A percentile compares a stretch with the other conserved stretches of the same genome.
phyloP scores from a whole-genome alignment of 2,797 vertebrate genomes.

The Gymnopithys bicolor region DNA sequence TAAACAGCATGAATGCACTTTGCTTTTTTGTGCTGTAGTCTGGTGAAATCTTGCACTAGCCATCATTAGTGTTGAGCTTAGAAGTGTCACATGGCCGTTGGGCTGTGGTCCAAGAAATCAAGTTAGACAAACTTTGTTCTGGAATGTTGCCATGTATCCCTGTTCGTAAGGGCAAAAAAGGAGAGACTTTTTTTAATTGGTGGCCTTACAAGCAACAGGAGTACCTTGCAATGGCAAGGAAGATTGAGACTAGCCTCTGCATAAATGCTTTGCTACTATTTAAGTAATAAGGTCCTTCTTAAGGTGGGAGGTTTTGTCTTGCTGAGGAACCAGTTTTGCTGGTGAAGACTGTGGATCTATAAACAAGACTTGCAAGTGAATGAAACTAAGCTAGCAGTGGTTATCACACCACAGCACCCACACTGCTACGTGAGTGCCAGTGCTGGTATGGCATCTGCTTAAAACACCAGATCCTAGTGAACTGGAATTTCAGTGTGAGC shows the following conservation, averaged over 20 bases:
- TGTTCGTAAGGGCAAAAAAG: neutral
- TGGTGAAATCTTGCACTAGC: neutral
- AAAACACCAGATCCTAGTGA: neutral
- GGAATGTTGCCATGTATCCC: neutral
- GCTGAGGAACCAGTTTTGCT: constrained; percentile 16
- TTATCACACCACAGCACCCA: neutral
- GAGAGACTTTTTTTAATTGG: neutral
- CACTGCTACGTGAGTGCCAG: rapidly evolving
- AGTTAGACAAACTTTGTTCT: neutral
- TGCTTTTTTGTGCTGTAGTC: neutral
- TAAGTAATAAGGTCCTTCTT: neutral
- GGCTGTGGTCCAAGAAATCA: neutral
- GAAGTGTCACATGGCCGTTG: neutral
- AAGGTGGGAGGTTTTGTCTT: neutral
- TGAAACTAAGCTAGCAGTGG: neutral
- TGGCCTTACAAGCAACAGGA: neutral
- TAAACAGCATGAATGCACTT: neutral
- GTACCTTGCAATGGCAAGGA: neutral
- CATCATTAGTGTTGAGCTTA: neutral
- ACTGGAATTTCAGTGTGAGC: neutral
- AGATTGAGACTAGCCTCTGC: neutral
- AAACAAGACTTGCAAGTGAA: neutral
- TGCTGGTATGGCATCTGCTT: neutral
- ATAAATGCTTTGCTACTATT: neutral
- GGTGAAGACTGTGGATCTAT: neutral